Base-by-base conservation (phyloP, 2,888 invertebrate species). In the Metopia argyrocephala region DNA sequence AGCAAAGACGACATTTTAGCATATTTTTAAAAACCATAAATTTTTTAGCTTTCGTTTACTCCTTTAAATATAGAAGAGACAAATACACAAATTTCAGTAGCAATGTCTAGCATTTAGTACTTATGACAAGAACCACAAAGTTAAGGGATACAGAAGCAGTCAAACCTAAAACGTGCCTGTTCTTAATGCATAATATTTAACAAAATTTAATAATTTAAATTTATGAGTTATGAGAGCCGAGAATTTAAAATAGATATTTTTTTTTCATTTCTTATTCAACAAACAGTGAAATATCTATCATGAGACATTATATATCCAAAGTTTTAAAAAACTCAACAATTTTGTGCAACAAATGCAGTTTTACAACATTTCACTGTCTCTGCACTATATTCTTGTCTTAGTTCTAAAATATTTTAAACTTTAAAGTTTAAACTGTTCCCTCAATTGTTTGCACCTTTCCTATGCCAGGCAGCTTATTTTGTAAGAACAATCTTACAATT, bases 181-280 rank as follows among this genome's bases (percentile, higher is more conserved):
- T 65, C 65, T 65, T 65, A 23, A 65, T 64, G 64, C 50, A 70
- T 74, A 79, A 66, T 70, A 70, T 79, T 70, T 70, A 79, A 59
- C 79, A 75, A 38, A n/a, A 79, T 79, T 75, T 79, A 75, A 79
- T 75, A 65, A 75, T 70, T 79, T 70, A 70, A 79, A 75, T 65
- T 65, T n/a, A 59, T 28, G 64, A 70, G 56, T 56, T 61, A 27
- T 28, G 6, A 56, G 27, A n/a, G 15, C n/a, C 1, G 2, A 27
- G 56, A 56, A n/a, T 21, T 5, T 23, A 54, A 31, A 31, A 5
- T 5, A 31, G 9, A 31, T 12, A 2, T 38, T 38, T 38, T 38
- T 38, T 9, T 38, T 38, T 9, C 9, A 12, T 7, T 31, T 38
- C 15, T 12, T 38, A 1, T 31, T 31, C 3, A 12, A 4, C 9